Evolutionary conservation across 2,797 vertebrate species (phyloP).

Genomic region (Dendrocincla tyrannina): DNA sequence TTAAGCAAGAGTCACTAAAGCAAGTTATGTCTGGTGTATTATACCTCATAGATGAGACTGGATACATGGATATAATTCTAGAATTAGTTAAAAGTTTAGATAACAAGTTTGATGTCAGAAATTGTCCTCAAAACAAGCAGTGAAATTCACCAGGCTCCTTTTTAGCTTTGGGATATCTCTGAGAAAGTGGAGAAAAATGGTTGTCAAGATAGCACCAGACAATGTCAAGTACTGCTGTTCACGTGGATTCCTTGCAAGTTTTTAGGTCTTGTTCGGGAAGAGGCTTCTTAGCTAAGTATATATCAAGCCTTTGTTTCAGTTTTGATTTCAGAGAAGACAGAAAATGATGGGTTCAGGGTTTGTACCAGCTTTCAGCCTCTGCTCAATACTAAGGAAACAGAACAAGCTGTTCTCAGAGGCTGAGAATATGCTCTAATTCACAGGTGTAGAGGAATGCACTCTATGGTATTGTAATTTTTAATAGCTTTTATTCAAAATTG

Average conservation of each 20-base stretch:
- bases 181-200: background rate
- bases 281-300: background rate
- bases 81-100: background rate
- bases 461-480: background rate
- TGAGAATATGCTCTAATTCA: background rate
- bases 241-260: background rate
- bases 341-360: background rate
- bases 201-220: background rate
- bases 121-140: background rate
- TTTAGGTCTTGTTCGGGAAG: background rate
- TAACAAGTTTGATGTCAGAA: background rate
- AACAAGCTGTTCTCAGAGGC: background rate
- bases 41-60: background rate
- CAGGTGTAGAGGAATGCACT: background rate
- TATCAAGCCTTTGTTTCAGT: background rate
- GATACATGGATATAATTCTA: background rate
- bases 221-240: background rate
- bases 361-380: background rate
- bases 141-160: background rate
- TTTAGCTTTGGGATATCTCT: background rate
- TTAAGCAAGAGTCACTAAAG: background rate
- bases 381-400: background rate
- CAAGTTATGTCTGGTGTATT: background rate
- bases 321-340: background rate
- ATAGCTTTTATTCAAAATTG: background rate